A percentile compares a stretch with the other conserved stretches of the same genome.
Evolutionary conservation across 2,113 vertebrate species (phyloP).

Genomic region (Hypanus sabinus): DNA sequence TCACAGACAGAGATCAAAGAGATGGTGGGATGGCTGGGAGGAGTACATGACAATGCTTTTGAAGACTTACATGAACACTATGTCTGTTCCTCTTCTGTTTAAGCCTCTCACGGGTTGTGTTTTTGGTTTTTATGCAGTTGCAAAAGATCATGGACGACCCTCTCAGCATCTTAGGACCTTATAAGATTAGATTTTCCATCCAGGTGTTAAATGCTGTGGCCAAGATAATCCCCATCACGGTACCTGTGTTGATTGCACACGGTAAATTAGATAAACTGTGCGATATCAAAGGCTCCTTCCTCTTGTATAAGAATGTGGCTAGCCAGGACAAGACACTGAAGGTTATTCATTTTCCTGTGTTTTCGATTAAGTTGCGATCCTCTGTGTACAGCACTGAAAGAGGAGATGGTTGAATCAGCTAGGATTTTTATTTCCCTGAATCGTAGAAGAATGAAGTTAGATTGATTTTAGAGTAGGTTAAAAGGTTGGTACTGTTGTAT

Average conservation of each 20-base stretch:
- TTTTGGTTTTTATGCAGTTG: conserved; percentile 58
- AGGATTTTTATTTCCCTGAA: no score
- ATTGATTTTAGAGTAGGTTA: no score
- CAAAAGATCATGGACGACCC: conserved; percentile 70
- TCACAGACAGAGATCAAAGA: no score
- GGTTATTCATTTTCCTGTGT: conserved; percentile 52
- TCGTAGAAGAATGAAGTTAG: no score
- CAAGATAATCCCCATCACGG: conserved; percentile 68
- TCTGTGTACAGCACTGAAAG: neutral
- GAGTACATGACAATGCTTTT: no score
- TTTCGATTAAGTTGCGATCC: neutral
- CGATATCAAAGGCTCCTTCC: conserved; percentile 75
- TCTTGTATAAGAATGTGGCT: conserved; percentile 68
- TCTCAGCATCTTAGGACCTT: conserved; percentile 69
- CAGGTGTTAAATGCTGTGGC: conserved; percentile 74
- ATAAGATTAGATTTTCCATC: conserved; percentile 76
- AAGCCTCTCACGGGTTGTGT: neutral
- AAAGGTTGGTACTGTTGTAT: no score
- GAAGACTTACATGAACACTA: no score
- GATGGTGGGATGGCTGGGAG: no score
- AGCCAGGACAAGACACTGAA: conserved; percentile 87
- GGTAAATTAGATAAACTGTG: conserved; percentile 81
- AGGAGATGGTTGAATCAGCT: no score
- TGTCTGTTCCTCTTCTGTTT: neutral
- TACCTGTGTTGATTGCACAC: conserved; percentile 84